Conservation (phyloP, 92 coral and sea anemone species). For the Umimayanthus kanabou region DNA sequence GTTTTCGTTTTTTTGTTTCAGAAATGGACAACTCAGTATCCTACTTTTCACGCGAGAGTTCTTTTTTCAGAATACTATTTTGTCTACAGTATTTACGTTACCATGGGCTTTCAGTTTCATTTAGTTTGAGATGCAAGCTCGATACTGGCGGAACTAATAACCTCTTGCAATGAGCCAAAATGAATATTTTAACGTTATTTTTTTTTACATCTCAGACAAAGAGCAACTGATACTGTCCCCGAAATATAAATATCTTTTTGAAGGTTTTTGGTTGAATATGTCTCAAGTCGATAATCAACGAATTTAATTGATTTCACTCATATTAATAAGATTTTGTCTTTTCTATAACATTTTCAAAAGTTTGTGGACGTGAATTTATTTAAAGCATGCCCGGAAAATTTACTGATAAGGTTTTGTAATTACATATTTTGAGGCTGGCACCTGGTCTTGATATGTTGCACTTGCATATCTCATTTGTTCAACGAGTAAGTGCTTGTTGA, state of each 20-base stretch:
- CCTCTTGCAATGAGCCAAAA: no score
- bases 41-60: no score
- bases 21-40: no score
- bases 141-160: no score
- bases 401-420: neutral
- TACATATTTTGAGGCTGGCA: neutral
- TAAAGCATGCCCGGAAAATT: conserved; percentile 2
- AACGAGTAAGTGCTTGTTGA: neutral
- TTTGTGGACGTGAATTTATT: conserved; percentile 12
- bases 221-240: neutral
- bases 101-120: no score
- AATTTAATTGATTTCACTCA: neutral
- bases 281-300: neutral
- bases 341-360: neutral
- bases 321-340: neutral
- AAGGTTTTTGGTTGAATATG: neutral
- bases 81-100: no score
- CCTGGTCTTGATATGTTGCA: neutral
- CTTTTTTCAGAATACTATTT: no score
- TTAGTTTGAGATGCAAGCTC: no score
- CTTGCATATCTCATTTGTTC: neutral
- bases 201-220: neutral
- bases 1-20: no score
- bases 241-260: no score
- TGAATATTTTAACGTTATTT: no score